Conservation (phyloP, 2,888 invertebrate species). For the Allolobophora icterica region DNA sequence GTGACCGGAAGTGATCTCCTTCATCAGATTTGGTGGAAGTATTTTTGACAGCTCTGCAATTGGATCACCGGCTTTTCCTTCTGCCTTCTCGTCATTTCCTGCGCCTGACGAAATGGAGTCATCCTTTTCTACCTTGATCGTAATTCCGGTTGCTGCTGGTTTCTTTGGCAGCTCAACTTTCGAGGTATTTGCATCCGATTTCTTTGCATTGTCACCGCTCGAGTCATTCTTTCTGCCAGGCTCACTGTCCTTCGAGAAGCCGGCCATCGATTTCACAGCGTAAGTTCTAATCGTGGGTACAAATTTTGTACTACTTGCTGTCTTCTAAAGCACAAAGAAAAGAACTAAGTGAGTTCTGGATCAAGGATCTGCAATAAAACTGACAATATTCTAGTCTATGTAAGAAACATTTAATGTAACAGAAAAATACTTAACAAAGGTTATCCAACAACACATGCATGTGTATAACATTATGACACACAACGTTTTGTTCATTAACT, state of each 20-base stretch:
- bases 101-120: neutral
- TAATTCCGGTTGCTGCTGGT: neutral
- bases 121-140: neutral
- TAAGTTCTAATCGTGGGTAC: neutral
- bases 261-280: neutral
- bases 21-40: neutral
- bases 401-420: neutral
- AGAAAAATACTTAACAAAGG: no score
- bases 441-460: neutral
- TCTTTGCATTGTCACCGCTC: neutral
- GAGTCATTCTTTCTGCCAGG: neutral
- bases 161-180: neutral
- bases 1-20: neutral
- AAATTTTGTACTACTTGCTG: conserved; percentile 7
- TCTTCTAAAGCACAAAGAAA: conserved; percentile 17
- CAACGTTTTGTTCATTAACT: neutral
- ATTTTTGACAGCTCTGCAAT: neutral
- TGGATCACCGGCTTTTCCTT: neutral
- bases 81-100: neutral
- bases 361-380: neutral
- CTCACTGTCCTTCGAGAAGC: neutral
- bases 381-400: neutral
- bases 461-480: neutral
- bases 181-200: no score
- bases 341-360: neutral